Base-by-base conservation (phyloP, 2,797 vertebrate species). In the Gastrophryne carolinensis region DNA sequence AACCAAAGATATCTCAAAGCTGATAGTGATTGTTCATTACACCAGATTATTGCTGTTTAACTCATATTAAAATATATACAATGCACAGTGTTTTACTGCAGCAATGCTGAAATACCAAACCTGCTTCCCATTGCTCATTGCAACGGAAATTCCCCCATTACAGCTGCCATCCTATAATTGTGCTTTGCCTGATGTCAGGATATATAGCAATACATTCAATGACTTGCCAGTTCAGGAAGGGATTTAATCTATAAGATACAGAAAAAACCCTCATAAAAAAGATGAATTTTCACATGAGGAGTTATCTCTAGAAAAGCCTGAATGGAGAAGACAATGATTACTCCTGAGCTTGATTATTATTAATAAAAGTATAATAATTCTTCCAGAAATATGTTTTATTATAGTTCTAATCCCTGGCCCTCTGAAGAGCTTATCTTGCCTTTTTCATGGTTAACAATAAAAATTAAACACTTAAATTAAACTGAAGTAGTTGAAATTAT, bases 381-480 rank as follows among this genome's bases (percentile, higher is more conserved):
- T 60, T 67, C 39, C 39, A 47, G 49, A 52, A 60, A 67, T 67
- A 58, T 75, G 41, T 68, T 75, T 67, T 75, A 75, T 68, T 75
- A 58, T 50, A 68, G 50, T 44, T 53, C 52, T 66, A 74, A 66
- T 58, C 72, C 39, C 13, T 66, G 62, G 72, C 62, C 37, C 52
- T 57, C 37, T 58, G 62, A 74, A 58, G 52, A 74, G 50, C 62
- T 74, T 66, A 66, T 74, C 72, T 74, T 65, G 41, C 53, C 73
- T 60, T 67, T 75, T 75, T 75, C 73, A 75, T 68, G 54, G 63
- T 67, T 60, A 67, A 67, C 63, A 75, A 75, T 75, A 75, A 75
- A 75, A 75, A 75, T 75, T 75, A 75, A 75, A 60, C 54, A 67
- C 63, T 39, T 50, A 60, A 75, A 67, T 75, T 75, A 75, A 75